Evolutionary conservation across 1,140 invertebrate species (phyloP).

Genomic region (Drosophila teissieri): DNA sequence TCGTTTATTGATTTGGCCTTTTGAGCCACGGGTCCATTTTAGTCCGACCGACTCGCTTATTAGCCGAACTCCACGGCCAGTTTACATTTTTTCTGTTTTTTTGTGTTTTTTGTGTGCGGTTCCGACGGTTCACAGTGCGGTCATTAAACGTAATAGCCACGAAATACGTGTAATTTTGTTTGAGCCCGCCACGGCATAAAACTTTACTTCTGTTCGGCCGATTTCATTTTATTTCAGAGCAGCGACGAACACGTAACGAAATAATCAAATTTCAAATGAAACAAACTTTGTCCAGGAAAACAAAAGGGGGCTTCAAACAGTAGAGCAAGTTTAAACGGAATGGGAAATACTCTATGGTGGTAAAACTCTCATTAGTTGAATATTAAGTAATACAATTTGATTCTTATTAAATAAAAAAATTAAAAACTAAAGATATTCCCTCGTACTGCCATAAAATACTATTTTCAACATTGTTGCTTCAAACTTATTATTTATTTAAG

Average conservation of each 20-base stretch:
- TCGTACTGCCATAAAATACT: too few species aligned
- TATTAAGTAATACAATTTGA: too few species aligned
- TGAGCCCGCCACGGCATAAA: slow-evolving; percentile 59
- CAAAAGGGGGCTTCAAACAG: slow-evolving; percentile 33
- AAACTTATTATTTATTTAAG: too few species aligned
- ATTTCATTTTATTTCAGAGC: slow-evolving; percentile 35
- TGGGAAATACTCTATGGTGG: slow-evolving; percentile 12
- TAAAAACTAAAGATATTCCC: too few species aligned
- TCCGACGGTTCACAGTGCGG: slow-evolving; percentile 24
- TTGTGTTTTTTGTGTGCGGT: not conserved
- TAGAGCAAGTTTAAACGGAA: not conserved
- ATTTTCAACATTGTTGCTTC: too few species aligned
- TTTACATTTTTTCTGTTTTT: slow-evolving; percentile 6
- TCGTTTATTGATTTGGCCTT: slow-evolving; percentile 73
- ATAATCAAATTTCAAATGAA: slow-evolving; percentile 76
- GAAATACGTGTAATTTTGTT: slow-evolving; percentile 70
- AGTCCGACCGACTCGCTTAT: slow-evolving; percentile 54
- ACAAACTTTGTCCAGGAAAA: slow-evolving; percentile 44
- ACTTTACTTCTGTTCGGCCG: slow-evolving; percentile 45
- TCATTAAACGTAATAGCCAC: slow-evolving; percentile 76
- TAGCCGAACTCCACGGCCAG: slow-evolving; percentile 40
- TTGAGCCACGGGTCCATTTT: slow-evolving; percentile 28
- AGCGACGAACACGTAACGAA: slow-evolving; percentile 35
- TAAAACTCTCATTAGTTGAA: not conserved
- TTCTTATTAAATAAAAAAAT: too few species aligned